Evolutionary conservation across 2,888 invertebrate species (phyloP).

Genomic region (Erebia ligea): DNA sequence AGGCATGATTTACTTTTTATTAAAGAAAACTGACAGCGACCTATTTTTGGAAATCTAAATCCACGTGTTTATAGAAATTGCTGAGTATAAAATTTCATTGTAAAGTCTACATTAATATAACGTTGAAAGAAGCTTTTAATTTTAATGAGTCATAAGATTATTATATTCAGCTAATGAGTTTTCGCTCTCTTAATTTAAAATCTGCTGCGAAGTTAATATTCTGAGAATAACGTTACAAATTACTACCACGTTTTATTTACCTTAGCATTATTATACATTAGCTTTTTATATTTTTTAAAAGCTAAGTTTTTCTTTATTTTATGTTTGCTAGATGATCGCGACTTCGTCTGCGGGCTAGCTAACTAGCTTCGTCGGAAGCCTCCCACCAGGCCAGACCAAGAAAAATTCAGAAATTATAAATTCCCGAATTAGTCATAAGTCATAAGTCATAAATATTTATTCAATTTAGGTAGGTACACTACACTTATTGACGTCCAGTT

Average conservation of each 20-base stretch:
- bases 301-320: neutral
- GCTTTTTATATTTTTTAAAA: no score
- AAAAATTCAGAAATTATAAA: neutral
- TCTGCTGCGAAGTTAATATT: neutral
- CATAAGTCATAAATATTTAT: no score
- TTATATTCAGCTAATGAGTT: conserved; percentile 7
- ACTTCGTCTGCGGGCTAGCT: neutral
- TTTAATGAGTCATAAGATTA: conserved; percentile 1
- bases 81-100: neutral
- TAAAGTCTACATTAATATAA: neutral
- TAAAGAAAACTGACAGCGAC: no score
- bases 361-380: neutral
- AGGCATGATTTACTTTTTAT: no score
- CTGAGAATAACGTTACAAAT: neutral
- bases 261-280: no score
- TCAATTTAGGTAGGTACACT: no score
- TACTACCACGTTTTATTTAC: neutral
- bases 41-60: no score
- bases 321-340: neutral
- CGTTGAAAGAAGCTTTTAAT: neutral
- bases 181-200: conserved; percentile 10
- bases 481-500: no score
- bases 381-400: neutral
- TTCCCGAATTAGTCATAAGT: no score
- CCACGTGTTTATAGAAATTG: no score